Percentiles rank a stretch among this genome's conserved stretches.
These are phyloP conservation scores for Loxodonta africana DNA, from an alignment of 2,113 vertebrate species.

Conservation along the genomic window DNA sequence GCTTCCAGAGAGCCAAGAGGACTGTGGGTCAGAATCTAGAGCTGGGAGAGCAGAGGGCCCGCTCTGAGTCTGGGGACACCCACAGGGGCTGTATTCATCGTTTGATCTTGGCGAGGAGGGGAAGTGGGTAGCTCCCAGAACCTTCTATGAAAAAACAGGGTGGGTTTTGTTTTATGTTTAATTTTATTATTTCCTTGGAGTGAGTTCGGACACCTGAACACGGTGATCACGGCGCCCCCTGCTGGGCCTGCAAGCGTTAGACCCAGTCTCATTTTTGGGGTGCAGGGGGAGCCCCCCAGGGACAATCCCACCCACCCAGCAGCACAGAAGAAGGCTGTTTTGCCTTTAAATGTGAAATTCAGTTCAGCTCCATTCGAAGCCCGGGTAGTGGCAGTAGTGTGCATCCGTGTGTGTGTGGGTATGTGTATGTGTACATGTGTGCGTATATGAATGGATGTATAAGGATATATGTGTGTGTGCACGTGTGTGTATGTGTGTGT, in stretches of 20 bases:
- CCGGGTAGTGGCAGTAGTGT: background rate
- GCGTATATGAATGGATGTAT: no score
- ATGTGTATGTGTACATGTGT: fast-evolving
- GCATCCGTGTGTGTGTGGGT: background rate
- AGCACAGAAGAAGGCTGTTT: background rate
- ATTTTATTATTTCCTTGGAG: background rate
- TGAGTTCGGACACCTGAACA: background rate
- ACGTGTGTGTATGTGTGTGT: background rate
- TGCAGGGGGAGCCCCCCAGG: background rate
- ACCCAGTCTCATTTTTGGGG: background rate
- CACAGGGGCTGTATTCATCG: no score
- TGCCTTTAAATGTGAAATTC: background rate
- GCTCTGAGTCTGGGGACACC: no score
- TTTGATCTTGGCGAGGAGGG: background rate
- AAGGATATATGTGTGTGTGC: background rate
- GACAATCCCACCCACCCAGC: background rate
- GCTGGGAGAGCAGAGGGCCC: fast-evolving
- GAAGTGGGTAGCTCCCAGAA: background rate
- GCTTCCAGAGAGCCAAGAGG: background rate
- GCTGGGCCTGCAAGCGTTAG: background rate
- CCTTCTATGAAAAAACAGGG: background rate
- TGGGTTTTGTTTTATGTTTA: background rate
- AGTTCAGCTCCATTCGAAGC: background rate
- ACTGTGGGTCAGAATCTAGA: fast-evolving
- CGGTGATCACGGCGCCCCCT: background rate